These are phyloP conservation scores for Anodontia alba DNA, from an alignment of 2,888 invertebrate genomes.

Conservation along the genomic window DNA sequence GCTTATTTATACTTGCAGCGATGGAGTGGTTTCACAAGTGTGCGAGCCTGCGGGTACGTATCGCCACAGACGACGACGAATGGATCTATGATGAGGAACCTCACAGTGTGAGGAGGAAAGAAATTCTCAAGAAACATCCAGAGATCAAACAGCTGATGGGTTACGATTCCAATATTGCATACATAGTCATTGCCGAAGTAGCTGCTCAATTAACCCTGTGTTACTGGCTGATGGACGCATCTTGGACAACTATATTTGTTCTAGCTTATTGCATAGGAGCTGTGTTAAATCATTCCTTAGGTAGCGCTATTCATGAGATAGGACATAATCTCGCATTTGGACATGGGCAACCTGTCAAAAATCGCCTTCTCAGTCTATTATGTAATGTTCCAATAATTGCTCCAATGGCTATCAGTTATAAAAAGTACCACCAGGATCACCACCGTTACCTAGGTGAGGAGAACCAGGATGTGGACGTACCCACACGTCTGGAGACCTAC, in stretches of 20 bases:
- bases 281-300: constrained; percentile 83
- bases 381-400: constrained; percentile 83
- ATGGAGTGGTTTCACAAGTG: constrained; percentile 67
- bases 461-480: constrained; percentile 83
- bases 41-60: constrained; percentile 64
- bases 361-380: constrained; percentile 81
- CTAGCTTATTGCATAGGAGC: constrained; percentile 81
- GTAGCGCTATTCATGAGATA: constrained; percentile 84
- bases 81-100: constrained; percentile 99
- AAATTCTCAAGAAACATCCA: constrained; percentile 89
- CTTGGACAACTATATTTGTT: constrained; percentile 77
- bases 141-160: constrained; percentile 85
- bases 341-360: constrained; percentile 78
- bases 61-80: constrained; percentile 85
- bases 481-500: constrained; percentile 81
- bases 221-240: constrained; percentile 74
- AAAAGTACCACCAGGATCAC: constrained; percentile 84
- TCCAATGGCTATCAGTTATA: constrained; percentile 84
- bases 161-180: constrained; percentile 80
- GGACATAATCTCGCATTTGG: constrained; percentile 85
- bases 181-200: constrained; percentile 76
- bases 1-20: too few species aligned
- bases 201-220: constrained; percentile 75
- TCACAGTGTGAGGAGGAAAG: constrained; percentile 95
- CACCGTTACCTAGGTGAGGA: constrained; percentile 84